Conservation (phyloP, 1,140 invertebrate species). For the Drosophila busckii region DNA sequence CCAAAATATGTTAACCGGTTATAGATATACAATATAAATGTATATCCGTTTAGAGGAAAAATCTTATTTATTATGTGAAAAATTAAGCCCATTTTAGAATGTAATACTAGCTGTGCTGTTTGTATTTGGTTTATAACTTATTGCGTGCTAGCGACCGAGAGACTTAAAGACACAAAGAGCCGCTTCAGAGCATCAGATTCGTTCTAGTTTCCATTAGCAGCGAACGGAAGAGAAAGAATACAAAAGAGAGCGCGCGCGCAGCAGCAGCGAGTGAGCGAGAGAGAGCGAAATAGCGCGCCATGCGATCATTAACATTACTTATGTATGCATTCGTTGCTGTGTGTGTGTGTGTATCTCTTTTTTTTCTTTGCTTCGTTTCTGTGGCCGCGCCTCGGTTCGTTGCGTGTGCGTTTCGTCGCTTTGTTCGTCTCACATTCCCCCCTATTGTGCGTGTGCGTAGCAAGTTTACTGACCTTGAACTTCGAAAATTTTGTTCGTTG, state of each 20-base stretch:
- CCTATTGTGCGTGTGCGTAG: conserved; percentile 76
- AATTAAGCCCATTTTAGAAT: background rate
- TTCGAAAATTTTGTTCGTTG: conserved; percentile 62
- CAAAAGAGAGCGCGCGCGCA: conserved; percentile 2
- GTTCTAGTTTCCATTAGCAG: conserved; percentile 64
- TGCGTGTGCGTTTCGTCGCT: conserved; percentile 23
- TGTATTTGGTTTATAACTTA: background rate
- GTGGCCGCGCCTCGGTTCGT: conserved; percentile 15
- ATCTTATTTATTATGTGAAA: too few relatives aligned
- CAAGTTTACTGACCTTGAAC: conserved; percentile 78
- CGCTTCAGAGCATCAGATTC: conserved; percentile 38
- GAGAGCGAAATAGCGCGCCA: background rate
- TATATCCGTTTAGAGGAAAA: too few relatives aligned
- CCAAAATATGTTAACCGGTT: conserved; percentile 49
- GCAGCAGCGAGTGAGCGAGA: background rate
- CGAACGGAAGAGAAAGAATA: conserved; percentile 13
- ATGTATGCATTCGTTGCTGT: background rate
- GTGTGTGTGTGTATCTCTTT: conserved; percentile 6
- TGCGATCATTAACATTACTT: too few relatives aligned
- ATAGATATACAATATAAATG: too few relatives aligned
- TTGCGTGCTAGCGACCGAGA: conserved; percentile 11
- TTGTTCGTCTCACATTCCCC: conserved; percentile 21
- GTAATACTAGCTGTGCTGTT: too few relatives aligned
- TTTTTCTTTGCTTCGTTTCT: conserved; percentile 29
- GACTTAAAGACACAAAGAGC: conserved; percentile 17